Conservation (phyloP, 2,797 vertebrate genomes). For the Pseudochirops corinnae region DNA sequence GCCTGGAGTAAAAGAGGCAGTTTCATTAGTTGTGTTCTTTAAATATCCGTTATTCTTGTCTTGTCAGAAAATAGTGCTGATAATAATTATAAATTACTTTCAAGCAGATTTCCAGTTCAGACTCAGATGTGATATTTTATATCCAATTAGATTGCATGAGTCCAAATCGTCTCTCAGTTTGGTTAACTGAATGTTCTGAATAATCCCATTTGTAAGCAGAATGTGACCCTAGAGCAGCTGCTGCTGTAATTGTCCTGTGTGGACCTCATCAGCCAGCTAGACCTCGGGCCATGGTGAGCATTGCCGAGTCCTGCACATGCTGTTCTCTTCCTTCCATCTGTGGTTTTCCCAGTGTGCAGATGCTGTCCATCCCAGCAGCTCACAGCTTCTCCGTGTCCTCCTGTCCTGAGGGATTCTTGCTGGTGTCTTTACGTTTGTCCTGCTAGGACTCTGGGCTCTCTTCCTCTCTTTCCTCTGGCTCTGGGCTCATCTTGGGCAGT, state of each 20-base stretch:
- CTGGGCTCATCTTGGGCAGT: too few relatives aligned
- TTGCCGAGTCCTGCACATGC: neutral
- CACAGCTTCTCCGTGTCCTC: neutral
- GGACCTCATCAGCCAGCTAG: neutral
- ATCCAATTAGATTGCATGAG: neutral
- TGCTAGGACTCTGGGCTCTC: neutral
- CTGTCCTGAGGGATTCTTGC: neutral
- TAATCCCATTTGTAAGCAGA: accelerated
- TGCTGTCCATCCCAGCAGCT: neutral
- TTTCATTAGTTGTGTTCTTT: neutral
- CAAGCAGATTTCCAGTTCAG: neutral
- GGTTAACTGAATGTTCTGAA: neutral
- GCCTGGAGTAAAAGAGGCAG: neutral
- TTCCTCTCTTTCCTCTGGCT: too few relatives aligned
- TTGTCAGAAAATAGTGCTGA: slow-evolving; percentile 23
- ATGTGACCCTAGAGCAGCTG: accelerated
- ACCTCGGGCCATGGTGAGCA: neutral
- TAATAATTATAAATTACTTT: slow-evolving; percentile 1
- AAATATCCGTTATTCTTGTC: slow-evolving; percentile 18
- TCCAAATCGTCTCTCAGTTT: accelerated
- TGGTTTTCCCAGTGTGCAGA: neutral
- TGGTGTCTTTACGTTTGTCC: neutral
- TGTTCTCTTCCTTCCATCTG: neutral
- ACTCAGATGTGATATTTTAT: slow-evolving; percentile 1
- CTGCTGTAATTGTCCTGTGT: neutral